These are phyloP conservation scores for Osmerus eperlanus DNA, from an alignment of 2,113 vertebrate genomes.

Conservation along the genomic window DNA sequence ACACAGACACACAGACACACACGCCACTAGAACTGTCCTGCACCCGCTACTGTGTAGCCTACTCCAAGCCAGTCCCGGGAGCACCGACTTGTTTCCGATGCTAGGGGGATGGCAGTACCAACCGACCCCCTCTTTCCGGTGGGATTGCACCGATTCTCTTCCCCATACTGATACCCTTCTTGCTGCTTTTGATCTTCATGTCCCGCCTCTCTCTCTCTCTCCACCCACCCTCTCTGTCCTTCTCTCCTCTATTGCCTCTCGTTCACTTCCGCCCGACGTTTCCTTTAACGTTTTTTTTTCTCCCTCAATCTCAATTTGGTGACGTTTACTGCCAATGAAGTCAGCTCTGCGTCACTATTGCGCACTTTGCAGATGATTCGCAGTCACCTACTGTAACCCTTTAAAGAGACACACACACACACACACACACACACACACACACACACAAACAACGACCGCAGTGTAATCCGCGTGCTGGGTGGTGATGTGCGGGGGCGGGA, in stretches of 20 bases:
- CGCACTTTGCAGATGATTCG: conserved; percentile 75
- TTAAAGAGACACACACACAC: conserved; percentile 61
- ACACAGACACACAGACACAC: conserved; percentile 4
- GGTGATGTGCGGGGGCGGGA: conserved; percentile 32
- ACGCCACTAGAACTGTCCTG: neutral
- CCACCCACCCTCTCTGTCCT: conserved; percentile 17
- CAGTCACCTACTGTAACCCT: conserved; percentile 71
- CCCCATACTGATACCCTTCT: neutral
- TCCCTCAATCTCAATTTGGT: conserved; percentile 44
- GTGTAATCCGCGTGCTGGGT: conserved; percentile 39
- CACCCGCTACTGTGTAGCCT: too few species aligned
- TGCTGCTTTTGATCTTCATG: neutral
- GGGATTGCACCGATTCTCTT: neutral
- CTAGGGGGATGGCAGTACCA: conserved; percentile 42
- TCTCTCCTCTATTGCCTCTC: conserved; percentile 1
- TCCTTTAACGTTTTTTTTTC: conserved; percentile 49
- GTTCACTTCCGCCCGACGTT: conserved; percentile 63
- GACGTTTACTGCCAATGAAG: conserved; percentile 67
- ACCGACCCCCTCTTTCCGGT: too few species aligned
- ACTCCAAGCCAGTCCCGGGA: neutral
- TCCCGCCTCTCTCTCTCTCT: neutral
- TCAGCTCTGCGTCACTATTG: conserved; percentile 74
- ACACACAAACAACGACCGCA: conserved; percentile 49
- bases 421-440: conserved; percentile 13
- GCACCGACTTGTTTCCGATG: conserved; percentile 61